Conservation (phyloP, 2,888 invertebrate genomes). For the Cremastinae sp. region DNA sequence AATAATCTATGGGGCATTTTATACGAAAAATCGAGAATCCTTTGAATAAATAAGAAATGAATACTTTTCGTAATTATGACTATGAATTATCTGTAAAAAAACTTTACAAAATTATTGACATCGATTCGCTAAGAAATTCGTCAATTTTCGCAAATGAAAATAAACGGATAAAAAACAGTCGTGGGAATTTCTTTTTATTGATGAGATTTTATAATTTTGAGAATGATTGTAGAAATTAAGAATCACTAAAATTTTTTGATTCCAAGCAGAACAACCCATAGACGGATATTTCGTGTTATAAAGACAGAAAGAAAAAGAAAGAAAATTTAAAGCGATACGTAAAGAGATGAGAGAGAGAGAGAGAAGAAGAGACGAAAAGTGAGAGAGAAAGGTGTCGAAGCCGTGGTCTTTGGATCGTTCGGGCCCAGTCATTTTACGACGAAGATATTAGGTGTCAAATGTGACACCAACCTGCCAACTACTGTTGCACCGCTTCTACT, state of each 20-base stretch:
- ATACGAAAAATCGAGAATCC: neutral
- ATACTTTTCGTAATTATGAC: no score
- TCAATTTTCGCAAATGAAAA: no score
- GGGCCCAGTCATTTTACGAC: slow-evolving; percentile 55
- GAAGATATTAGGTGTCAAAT: slow-evolving; percentile 65
- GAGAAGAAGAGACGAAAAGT: slow-evolving; percentile 26
- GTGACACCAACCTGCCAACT: slow-evolving; percentile 67
- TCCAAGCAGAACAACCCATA: slow-evolving; percentile 3
- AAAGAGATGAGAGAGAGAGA: slow-evolving; percentile 45
- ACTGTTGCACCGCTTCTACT: slow-evolving; percentile 61
- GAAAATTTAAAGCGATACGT: slow-evolving; percentile 45
- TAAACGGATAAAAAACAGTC: no score
- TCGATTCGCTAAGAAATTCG: no score
- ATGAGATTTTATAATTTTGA: no score
- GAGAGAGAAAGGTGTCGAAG: no score
- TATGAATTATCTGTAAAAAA: neutral
- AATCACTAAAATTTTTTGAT: no score
- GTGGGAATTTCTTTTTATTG: no score
- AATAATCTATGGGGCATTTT: neutral
- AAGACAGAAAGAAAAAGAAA: slow-evolving; percentile 6
- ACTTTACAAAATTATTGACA: neutral
- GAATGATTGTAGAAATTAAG: no score
- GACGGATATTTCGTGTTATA: slow-evolving; percentile 1
- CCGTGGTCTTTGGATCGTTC: slow-evolving; percentile 47
- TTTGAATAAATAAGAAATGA: no score